Conservation (phyloP, 2,888 invertebrate species). For the Arrhopalites spinosus region DNA sequence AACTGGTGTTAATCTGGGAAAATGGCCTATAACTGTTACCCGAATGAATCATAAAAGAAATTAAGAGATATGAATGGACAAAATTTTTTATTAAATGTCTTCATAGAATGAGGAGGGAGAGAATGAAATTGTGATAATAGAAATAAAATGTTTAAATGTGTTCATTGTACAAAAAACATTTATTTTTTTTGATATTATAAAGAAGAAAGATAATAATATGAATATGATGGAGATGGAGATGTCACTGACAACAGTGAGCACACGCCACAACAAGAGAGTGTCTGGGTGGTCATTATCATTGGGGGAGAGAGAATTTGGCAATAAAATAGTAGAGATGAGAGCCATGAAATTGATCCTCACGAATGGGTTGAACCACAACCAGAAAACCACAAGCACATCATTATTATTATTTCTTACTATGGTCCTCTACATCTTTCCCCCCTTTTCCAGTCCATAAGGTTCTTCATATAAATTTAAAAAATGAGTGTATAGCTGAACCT, state of each 20-base stretch:
- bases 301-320: constrained; percentile 42
- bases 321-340: constrained; percentile 47
- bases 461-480: too few species aligned
- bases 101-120: too few species aligned
- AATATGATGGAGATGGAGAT: too few species aligned
- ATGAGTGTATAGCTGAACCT: too few species aligned
- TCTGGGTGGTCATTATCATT: constrained; percentile 36
- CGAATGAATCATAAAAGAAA: too few species aligned
- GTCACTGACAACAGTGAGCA: constrained; percentile 23
- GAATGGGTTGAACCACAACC: constrained; percentile 34
- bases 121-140: too few species aligned
- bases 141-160: too few species aligned
- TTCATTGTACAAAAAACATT: background rate
- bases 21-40: too few species aligned
- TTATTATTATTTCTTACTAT: constrained; percentile 11
- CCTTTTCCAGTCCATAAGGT: background rate
- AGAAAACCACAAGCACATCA: background rate
- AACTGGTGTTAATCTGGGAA: too few species aligned
- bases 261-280: background rate
- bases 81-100: background rate
- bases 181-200: background rate
- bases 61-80: background rate
- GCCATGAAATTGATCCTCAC: constrained; percentile 53
- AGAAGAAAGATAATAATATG: background rate
- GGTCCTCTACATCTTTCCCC: background rate